Percentiles rank a stretch among this genome's conserved stretches.
Evolutionary conservation across 2,888 invertebrate species (phyloP).

Genomic region (Agonum fuliginosum): DNA sequence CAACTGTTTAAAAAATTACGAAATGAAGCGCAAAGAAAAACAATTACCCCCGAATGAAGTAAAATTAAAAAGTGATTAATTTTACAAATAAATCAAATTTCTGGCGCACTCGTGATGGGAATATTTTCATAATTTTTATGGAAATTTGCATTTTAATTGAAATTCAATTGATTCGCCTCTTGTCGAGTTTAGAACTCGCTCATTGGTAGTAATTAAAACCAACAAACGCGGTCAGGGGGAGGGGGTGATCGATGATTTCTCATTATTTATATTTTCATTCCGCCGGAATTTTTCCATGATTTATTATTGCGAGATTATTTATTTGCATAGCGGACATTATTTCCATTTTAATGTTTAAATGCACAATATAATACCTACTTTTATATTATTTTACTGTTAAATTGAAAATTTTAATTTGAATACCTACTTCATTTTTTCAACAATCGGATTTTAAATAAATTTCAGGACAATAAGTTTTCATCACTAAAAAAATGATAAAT

Average conservation of each 20-base stretch:
- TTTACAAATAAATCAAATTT: conserved; percentile 48
- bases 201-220: conserved; percentile 44
- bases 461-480: too few species aligned
- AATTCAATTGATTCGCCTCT: conserved; percentile 64
- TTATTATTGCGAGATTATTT: conserved; percentile 1
- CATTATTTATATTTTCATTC: conserved; percentile 46
- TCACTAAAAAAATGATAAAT: too few species aligned
- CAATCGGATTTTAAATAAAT: too few species aligned
- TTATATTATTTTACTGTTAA: too few species aligned
- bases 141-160: conserved; percentile 65
- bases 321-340: conserved; percentile 14
- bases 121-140: conserved; percentile 54
- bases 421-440: too few species aligned
- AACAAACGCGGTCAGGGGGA: not conserved
- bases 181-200: conserved; percentile 34
- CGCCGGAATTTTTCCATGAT: conserved; percentile 36
- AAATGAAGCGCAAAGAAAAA: conserved; percentile 18
- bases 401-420: too few species aligned
- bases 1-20: conserved; percentile 14
- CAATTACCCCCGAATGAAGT: conserved; percentile 12
- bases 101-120: conserved; percentile 44
- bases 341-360: too few species aligned
- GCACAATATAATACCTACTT: too few species aligned
- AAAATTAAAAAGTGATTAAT: conserved; percentile 43
- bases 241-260: conserved; percentile 32